phyloP scores from a whole-genome alignment of 2,113 vertebrate genomes.

The Zapus hudsonius region DNA sequence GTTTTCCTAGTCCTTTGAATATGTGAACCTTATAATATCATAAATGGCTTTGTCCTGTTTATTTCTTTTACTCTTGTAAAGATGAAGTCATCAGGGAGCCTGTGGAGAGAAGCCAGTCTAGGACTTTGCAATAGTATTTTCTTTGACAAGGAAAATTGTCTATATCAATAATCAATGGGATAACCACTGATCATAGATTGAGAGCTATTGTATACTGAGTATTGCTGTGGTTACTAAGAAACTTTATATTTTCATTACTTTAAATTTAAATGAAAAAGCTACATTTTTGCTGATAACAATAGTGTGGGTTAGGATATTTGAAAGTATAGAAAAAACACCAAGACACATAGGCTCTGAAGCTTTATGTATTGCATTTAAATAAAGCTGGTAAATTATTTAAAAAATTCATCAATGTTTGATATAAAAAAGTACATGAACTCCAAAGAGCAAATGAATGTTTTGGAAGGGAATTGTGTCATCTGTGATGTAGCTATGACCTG shows the following conservation, averaged over 20 bases:
- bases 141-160: not conserved
- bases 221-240: not conserved
- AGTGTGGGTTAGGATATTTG: not conserved
- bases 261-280: not conserved
- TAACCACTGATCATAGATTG: not conserved
- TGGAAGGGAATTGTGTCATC: not conserved
- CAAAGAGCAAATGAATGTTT: not conserved
- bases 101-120: not conserved
- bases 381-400: not conserved
- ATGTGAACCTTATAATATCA: not conserved
- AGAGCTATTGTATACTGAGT: not conserved
- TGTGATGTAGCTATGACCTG: not conserved
- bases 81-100: not conserved
- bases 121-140: not conserved
- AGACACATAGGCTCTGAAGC: accelerated
- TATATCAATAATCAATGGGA: not conserved
- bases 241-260: not conserved
- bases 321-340: not conserved
- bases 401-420: not conserved
- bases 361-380: not conserved
- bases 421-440: not conserved
- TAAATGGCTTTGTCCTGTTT: not conserved
- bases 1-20: not conserved
- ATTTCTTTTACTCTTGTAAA: not conserved
- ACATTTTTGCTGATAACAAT: not conserved